Conservation (phyloP, 2,888 invertebrate genomes). For the Ichneumoninae sp. region DNA sequence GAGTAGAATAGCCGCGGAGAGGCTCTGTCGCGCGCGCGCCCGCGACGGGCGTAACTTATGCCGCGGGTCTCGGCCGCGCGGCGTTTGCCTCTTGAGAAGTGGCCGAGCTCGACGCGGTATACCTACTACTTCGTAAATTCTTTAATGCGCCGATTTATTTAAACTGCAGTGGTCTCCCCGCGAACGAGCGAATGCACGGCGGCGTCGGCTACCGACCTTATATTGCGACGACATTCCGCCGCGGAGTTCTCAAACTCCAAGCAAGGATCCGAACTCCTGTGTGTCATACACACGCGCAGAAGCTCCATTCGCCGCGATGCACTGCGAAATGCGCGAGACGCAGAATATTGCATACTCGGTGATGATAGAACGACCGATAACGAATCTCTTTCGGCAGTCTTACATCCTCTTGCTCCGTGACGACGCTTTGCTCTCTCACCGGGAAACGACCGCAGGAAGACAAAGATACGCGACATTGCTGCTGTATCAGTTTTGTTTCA, state of each 20-base stretch:
- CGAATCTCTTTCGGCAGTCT: constrained; percentile 62
- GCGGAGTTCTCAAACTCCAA: constrained; percentile 39
- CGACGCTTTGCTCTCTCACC: constrained; percentile 18
- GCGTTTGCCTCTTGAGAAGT: constrained; percentile 33
- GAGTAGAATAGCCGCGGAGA: constrained; percentile 55
- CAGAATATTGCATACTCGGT: constrained; percentile 52
- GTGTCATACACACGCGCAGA: constrained; percentile 39
- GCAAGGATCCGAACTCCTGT: constrained; percentile 18
- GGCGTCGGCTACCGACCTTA: constrained; percentile 55
- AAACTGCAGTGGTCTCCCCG: constrained; percentile 60
- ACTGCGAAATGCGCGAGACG: not conserved
- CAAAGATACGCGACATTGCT: constrained; percentile 7
- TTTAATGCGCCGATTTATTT: constrained; percentile 73
- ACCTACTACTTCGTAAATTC: constrained; percentile 70
- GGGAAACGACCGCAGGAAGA: not conserved
- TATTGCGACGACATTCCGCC: constrained; percentile 60
- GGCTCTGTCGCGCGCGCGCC: constrained; percentile 18
- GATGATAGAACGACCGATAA: constrained; percentile 65
- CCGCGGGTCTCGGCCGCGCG: constrained; percentile 30
- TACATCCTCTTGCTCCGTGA: constrained; percentile 1
- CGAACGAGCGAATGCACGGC: constrained; percentile 57
- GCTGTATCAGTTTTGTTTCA: constrained; percentile 14
- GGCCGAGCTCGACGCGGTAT: constrained; percentile 46
- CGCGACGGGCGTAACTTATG: constrained; percentile 65
- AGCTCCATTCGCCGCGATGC: constrained; percentile 34